phyloP scores from a whole-genome alignment of 1,140 invertebrate species.

The Drosophila orosa region DNA sequence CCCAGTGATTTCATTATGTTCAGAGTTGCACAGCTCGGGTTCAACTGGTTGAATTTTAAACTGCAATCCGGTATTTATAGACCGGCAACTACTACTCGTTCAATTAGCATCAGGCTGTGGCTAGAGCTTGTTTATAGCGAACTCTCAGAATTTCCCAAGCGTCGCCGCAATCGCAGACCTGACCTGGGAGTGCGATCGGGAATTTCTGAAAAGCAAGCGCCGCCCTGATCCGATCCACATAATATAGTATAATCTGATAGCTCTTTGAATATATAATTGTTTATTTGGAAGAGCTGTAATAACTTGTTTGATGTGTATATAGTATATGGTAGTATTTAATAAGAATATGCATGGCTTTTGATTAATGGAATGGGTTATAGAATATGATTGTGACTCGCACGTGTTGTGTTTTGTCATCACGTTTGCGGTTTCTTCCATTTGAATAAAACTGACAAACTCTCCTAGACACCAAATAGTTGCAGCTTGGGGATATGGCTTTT shows the following conservation, averaged over 20 bases:
- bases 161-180: slow-evolving; percentile 2
- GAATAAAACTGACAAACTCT: slow-evolving; percentile 4
- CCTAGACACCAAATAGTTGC: neutral
- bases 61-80: slow-evolving; percentile 25
- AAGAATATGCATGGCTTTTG: neutral
- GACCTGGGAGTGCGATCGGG: slow-evolving; percentile 24
- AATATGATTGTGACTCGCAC: neutral
- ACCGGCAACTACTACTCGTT: neutral
- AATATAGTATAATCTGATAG: slow-evolving; percentile 5
- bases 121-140: slow-evolving; percentile 31
- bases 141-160: slow-evolving; percentile 34
- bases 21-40: slow-evolving; percentile 20
- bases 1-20: slow-evolving; percentile 28
- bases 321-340: neutral
- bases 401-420: neutral
- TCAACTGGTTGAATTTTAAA: slow-evolving; percentile 3
- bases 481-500: neutral
- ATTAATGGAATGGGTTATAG: neutral
- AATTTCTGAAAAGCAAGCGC: slow-evolving; percentile 20
- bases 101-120: slow-evolving; percentile 16
- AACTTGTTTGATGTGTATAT: slow-evolving; percentile 16
- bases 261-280: slow-evolving; percentile 21
- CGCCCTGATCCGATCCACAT: slow-evolving; percentile 16
- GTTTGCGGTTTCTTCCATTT: neutral
- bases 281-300: slow-evolving; percentile 32